Base-by-base conservation (phyloP, 92 coral and sea anemone genomes). In the Scolanthus callimorphus region DNA sequence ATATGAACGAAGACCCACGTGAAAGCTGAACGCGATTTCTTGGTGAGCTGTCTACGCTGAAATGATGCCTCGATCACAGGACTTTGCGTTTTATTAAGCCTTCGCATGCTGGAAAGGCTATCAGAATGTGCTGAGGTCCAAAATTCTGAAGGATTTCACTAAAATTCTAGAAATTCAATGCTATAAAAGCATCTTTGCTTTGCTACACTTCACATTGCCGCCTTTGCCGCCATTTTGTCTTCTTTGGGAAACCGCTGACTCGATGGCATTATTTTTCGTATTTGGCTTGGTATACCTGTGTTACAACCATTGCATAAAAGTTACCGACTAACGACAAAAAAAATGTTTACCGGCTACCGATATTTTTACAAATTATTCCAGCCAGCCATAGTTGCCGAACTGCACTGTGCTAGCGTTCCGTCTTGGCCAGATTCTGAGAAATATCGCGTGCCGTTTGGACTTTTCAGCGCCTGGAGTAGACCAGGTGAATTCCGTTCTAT, bases 1-100 rank as follows among this genome's bases (percentile, higher is more conserved):
- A 91, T 60, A 67, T 91, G 86, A 17, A 91, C 84, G 17, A 83
- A 63, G 10, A 85, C 80, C 97, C 97, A 91, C 25, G 90, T 80
- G 78, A 89, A 74, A 0, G 89, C 97, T 37, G 83, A 77, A 19
- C 90, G 90, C 15, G 95, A 86, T 24, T 66, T 66, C 37, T 59
- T 86, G 46, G 77, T 86, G 61, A 86, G 53, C 46, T 81, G 89
- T 49, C 59, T 72, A 12, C 95, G 76, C 1, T 77, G 84, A 53
- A 70, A 86, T 17, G 89, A 64, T 34, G 77, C 70, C 41, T 77
- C 72, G 29, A 86, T 66, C 24, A 81, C 71, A 25, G 95, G 89
- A 48, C 85, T 86, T 62, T 71, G 85, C 24, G 78, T 74, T 50
- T 81, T 86, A 8, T 41, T 78, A 2, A 86, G 57, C 54, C 89